Evolutionary conservation across 2,888 invertebrate genomes (phyloP), one percentile per base, ranked within the genome.

Genomic region (Disparrhopalites patrizii): DNA sequence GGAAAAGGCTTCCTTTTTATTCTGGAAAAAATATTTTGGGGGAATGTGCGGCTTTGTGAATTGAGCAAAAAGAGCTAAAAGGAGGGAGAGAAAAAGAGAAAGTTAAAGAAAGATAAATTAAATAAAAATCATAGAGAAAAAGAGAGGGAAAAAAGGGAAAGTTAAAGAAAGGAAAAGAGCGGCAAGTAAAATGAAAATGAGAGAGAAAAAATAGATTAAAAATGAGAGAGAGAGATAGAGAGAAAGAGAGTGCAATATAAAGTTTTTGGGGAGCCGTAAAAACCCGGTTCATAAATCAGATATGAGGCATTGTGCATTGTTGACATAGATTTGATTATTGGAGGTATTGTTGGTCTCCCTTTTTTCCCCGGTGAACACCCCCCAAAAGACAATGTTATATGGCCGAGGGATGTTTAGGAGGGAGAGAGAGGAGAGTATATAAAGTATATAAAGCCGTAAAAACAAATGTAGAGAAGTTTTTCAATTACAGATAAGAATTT

Each of bases 401-500:
- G n/a, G 52, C 18, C 2, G n/a, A 43, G 52, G 28, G 28, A 27
- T 15, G 52, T 27, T 25, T 27, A n/a, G 38, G 23, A 40, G 40
- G 38, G 15, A 27, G 27, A 31, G 30, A 25, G 30, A 5, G 30
- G n/a, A 15, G 28, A n/a, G n/a, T n/a, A n/a, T n/a, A n/a, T n/a
- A 52, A 52, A 27, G 33, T 10, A 50, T 30, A 31, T 15, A 62
- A 30, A 33, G 56, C 47, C 54, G 64, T 65, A 65, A 65, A 65
- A 65, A 65, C 56, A 57, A 65, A 57, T 65, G 56, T 50, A 51
- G 56, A 56, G 40, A 63, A 65, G 50, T 65, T 65, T 65, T 65
- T 65, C 64, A 65, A 65, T 65, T 65, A 65, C 64, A 65, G 64
- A 65, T 65, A 65, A 65, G 64, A 56, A 57, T 57, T 56, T 57